Conservation (phyloP, 2,113 vertebrate genomes). For the Triplophysa siluroides region DNA sequence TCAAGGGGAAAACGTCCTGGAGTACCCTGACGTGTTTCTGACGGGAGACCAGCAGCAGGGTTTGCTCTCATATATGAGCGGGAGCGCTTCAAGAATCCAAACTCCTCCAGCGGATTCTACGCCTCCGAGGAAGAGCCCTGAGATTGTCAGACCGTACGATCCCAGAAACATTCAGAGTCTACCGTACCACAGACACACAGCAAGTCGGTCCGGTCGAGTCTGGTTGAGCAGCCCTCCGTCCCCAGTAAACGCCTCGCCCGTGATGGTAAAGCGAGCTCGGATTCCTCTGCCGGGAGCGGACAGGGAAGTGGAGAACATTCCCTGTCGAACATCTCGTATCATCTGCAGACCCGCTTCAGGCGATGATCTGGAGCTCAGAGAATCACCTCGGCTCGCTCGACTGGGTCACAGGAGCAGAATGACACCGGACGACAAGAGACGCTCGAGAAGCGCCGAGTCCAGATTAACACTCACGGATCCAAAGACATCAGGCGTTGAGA, state of each 20-base stretch:
- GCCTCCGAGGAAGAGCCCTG: slow-evolving; percentile 70
- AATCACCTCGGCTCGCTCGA: slow-evolving; percentile 77
- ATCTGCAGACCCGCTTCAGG: slow-evolving; percentile 33
- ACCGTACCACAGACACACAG: slow-evolving; percentile 29
- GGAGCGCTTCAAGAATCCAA: slow-evolving; percentile 15
- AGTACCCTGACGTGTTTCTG: slow-evolving; percentile 63
- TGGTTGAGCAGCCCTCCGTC: slow-evolving; percentile 29
- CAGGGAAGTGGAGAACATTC: slow-evolving; percentile 33
- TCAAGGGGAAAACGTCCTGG: slow-evolving; percentile 62
- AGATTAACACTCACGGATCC: slow-evolving; percentile 58
- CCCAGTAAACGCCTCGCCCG: slow-evolving; percentile 56
- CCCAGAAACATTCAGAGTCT: slow-evolving; percentile 73
- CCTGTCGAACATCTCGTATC: slow-evolving; percentile 31
- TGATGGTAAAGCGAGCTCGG: slow-evolving; percentile 65
- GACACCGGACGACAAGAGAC: slow-evolving; percentile 79
- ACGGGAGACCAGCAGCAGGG: slow-evolving; percentile 41
- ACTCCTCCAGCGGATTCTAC: slow-evolving; percentile 46
- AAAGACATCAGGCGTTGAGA: neutral
- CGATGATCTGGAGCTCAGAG: slow-evolving; percentile 66
- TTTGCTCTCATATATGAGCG: slow-evolving; percentile 54
- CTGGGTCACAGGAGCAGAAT: slow-evolving; percentile 80
- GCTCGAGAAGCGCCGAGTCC: slow-evolving; percentile 86
- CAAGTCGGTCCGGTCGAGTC: neutral
- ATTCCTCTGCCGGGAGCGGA: slow-evolving; percentile 66
- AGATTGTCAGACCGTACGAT: slow-evolving; percentile 85